Conservation (phyloP, 2,113 vertebrate species). For the Sminthopsis crassicaudata region DNA sequence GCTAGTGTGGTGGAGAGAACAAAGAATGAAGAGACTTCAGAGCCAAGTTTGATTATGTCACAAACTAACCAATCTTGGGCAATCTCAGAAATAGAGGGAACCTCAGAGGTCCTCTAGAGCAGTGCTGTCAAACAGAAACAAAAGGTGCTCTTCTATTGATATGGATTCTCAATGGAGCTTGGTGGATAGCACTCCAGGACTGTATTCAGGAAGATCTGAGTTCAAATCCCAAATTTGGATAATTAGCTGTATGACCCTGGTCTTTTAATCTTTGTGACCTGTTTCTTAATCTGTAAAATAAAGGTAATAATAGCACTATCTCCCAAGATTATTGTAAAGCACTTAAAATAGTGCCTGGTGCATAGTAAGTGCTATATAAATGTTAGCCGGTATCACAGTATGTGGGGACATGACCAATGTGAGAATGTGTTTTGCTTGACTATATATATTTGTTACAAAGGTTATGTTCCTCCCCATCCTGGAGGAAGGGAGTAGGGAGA, state of each 20-base stretch:
- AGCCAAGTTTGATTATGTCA: not conserved
- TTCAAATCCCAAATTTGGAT: not conserved
- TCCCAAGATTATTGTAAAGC: not conserved
- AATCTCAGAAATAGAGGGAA: not conserved
- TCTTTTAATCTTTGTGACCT: not conserved
- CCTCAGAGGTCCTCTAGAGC: not conserved
- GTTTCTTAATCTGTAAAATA: not conserved
- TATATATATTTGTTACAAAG: not conserved
- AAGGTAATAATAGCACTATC: not conserved
- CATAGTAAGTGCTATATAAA: not conserved
- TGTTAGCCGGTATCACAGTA: not conserved
- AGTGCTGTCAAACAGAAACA: not conserved
- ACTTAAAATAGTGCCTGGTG: not conserved
- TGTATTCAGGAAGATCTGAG: not conserved
- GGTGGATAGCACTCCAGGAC: not conserved
- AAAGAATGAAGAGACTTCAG: not conserved
- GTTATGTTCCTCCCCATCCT: not conserved
- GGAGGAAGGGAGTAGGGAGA: too few species aligned
- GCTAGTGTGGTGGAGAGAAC: not conserved
- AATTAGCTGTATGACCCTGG: not conserved
- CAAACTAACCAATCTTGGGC: not conserved
- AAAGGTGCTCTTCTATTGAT: not conserved
- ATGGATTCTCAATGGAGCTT: not conserved
- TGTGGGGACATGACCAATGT: not conserved
- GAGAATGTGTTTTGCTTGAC: not conserved